phyloP scores from a whole-genome alignment of 2,113 vertebrate genomes.

The Tenebrosternarchus preto region DNA sequence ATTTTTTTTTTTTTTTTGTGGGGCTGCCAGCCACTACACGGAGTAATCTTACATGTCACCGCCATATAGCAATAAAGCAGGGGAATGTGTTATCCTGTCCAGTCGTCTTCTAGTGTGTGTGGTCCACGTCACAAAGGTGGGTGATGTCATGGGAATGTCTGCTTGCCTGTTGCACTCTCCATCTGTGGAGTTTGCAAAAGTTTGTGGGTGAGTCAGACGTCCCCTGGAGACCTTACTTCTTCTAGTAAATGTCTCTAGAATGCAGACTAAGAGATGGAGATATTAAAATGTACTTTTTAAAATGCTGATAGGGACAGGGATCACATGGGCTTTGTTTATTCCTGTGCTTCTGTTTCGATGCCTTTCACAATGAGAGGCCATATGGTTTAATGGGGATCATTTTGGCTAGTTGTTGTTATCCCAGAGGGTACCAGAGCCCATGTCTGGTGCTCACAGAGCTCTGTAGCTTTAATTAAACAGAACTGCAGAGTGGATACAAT shows the following conservation, averaged over 20 bases:
- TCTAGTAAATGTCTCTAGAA: too few species aligned
- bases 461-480: slow-evolving; percentile 38
- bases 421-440: not conserved
- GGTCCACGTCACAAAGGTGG: not conserved
- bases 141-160: slow-evolving; percentile 5
- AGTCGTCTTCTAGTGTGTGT: not conserved
- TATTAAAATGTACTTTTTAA: slow-evolving; percentile 10
- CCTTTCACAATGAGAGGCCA: slow-evolving; percentile 32
- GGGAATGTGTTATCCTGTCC: not conserved
- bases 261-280: not conserved
- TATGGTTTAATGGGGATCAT: slow-evolving; percentile 34
- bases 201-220: not conserved
- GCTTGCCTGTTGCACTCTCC: not conserved
- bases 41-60: not conserved
- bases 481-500: not conserved
- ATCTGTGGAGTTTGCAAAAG: not conserved
- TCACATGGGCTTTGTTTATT: slow-evolving; percentile 49
- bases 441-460: slow-evolving; percentile 18
- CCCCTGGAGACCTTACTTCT: not conserved
- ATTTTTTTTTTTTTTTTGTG: slow-evolving; percentile 10
- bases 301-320: not conserved
- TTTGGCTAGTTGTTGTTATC: slow-evolving; percentile 36
- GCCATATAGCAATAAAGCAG: slow-evolving; percentile 4
- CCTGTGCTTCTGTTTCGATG: slow-evolving; percentile 15
- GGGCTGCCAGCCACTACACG: not conserved